Conservation (phyloP, 2,113 vertebrate genomes). For the Pomatostomus ruficeps region DNA sequence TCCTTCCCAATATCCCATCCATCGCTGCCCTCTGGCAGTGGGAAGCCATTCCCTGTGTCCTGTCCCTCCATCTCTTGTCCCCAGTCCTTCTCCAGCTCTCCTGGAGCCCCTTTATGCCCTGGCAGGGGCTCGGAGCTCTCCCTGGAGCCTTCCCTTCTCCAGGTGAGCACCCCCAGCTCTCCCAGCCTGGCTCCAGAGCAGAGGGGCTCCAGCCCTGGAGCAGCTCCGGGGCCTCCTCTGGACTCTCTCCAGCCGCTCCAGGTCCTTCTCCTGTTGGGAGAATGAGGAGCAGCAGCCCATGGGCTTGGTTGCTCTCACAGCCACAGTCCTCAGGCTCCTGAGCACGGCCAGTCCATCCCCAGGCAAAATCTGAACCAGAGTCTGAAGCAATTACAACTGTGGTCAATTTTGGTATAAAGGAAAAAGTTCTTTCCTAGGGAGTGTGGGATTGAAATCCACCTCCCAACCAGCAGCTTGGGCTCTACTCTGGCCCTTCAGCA, state of each 20-base stretch:
- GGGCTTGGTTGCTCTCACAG: background rate
- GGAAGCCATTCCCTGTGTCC: background rate
- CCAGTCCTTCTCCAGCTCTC: background rate
- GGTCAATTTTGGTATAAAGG: background rate
- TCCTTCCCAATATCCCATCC: rapidly evolving
- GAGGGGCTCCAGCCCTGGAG: background rate
- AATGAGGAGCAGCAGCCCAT: rapidly evolving
- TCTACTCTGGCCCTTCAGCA: background rate
- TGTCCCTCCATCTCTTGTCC: background rate
- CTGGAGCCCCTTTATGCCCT: background rate
- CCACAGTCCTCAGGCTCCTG: background rate
- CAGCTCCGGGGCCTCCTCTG: rapidly evolving
- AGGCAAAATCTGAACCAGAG: background rate
- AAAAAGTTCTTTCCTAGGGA: background rate
- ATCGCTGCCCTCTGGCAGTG: rapidly evolving
- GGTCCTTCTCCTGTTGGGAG: rapidly evolving
- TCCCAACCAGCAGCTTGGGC: background rate
- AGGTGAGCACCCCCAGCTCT: background rate
- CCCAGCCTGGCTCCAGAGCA: background rate
- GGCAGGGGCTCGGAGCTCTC: background rate
- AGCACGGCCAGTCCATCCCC: background rate
- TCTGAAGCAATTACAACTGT: background rate
- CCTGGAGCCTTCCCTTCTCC: background rate
- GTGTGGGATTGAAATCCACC: background rate
- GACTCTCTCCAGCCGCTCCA: rapidly evolving